Conservation (phyloP, 2,888 invertebrate species). For the Melinaea menophilus region DNA sequence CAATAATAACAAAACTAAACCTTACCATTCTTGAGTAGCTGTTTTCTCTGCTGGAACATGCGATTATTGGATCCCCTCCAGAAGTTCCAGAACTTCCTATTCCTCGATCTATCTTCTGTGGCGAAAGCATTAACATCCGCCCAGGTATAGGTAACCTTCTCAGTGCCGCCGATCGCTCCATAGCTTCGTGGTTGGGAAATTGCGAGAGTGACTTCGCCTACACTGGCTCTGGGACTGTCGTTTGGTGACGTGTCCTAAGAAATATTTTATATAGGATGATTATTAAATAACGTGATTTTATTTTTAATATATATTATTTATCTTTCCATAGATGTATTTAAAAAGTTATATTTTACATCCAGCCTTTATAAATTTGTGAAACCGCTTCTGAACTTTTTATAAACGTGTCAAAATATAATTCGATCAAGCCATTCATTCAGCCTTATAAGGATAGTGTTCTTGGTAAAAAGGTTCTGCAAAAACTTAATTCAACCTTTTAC, state of each 20-base stretch:
- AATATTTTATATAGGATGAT: background rate
- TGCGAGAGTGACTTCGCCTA: constrained; percentile 53
- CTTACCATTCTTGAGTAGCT: constrained; percentile 85
- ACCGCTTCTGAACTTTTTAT: no score
- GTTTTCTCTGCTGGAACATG: constrained; percentile 79
- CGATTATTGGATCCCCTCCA: constrained; percentile 58
- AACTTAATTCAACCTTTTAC: no score
- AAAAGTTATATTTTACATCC: no score
- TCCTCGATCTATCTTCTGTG: constrained; percentile 73
- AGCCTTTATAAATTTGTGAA: no score
- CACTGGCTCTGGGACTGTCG: constrained; percentile 54
- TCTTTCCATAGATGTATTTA: no score
- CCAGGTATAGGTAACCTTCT: constrained; percentile 86
- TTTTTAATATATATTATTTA: no score
- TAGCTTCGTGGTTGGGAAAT: constrained; percentile 56
- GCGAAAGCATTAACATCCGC: constrained; percentile 87
- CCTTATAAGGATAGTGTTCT: no score
- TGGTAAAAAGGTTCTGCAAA: no score
- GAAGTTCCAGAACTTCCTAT: constrained; percentile 65
- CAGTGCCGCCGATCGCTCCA: constrained; percentile 61
- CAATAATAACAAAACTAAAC: background rate
- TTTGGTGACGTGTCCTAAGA: constrained; percentile 46
- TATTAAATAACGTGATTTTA: no score
- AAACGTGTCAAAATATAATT: no score
- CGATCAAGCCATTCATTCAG: no score